Evolutionary conservation across 2,888 invertebrate species (phyloP).

Genomic region (Agonopterix arenella): DNA sequence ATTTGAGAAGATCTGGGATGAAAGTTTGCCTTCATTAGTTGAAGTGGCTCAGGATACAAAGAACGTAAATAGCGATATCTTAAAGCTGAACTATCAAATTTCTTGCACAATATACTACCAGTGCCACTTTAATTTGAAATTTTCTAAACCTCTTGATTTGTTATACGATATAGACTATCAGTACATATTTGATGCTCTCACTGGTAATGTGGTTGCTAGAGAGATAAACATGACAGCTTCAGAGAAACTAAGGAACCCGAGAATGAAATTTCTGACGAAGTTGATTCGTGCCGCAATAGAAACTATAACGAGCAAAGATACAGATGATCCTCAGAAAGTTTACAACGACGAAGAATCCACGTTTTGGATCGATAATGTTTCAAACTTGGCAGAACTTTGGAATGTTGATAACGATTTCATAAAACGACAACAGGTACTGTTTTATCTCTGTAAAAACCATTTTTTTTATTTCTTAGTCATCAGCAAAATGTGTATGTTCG

Average conservation of each 20-base stretch:
- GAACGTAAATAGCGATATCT: slow-evolving; percentile 83
- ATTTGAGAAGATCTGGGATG: slow-evolving; percentile 82
- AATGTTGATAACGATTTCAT: slow-evolving; percentile 84
- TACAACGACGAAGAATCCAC: slow-evolving; percentile 56
- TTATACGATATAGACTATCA: slow-evolving; percentile 86
- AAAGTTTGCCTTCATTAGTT: slow-evolving; percentile 81
- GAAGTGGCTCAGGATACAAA: slow-evolving; percentile 88
- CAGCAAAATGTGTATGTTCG: too few species aligned
- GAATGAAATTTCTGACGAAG: slow-evolving; percentile 85
- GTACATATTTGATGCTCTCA: slow-evolving; percentile 71
- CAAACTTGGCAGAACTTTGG: slow-evolving; percentile 85
- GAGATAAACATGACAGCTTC: slow-evolving; percentile 78
- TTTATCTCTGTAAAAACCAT: too few species aligned
- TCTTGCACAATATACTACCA: slow-evolving; percentile 87
- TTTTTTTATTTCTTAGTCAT: too few species aligned
- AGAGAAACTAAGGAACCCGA: slow-evolving; percentile 82
- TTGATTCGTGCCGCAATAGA: slow-evolving; percentile 85
- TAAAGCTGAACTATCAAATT: slow-evolving; percentile 89
- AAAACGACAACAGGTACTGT: slow-evolving; percentile 84
- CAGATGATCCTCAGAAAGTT: slow-evolving; percentile 61
- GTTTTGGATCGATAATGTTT: slow-evolving; percentile 84
- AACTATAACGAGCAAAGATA: slow-evolving; percentile 79
- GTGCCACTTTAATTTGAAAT: slow-evolving; percentile 85
- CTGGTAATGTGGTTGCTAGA: slow-evolving; percentile 59
- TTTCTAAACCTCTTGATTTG: slow-evolving; percentile 82